Conservation (phyloP, 2,888 invertebrate species). For the Serrognathus titanus region DNA sequence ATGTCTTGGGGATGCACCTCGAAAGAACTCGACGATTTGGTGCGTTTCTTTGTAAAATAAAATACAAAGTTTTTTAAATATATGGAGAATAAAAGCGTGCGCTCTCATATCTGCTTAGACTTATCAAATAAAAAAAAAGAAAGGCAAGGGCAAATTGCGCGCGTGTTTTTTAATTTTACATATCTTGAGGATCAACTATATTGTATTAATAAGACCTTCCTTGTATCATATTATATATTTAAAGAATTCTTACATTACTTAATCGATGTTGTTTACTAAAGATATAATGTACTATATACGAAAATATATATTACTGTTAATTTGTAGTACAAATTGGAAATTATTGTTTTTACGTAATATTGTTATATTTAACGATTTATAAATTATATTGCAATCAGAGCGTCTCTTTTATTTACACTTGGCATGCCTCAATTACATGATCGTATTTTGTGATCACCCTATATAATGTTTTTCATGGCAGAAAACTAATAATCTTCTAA, state of each 20-base stretch:
- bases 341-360: conserved; percentile 45
- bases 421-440: too few relatives aligned
- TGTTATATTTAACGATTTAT: conserved; percentile 47
- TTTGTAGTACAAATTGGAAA: conserved; percentile 44
- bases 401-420: too few relatives aligned
- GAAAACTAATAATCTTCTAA: too few relatives aligned
- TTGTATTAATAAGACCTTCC: conserved; percentile 8
- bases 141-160: conserved; percentile 11
- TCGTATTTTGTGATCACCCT: too few relatives aligned
- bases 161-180: conserved; percentile 22
- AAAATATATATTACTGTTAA: conserved; percentile 37
- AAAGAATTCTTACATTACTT: conserved; percentile 23
- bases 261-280: conserved; percentile 25
- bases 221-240: conserved; percentile 29
- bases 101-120: conserved; percentile 22
- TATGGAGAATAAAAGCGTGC: conserved; percentile 6
- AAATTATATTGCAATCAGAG: conserved; percentile 39
- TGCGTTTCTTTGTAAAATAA: too few relatives aligned
- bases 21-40: too few relatives aligned
- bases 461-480: too few relatives aligned
- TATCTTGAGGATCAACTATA: conserved; percentile 21
- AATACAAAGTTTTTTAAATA: too few relatives aligned
- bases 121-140: conserved; percentile 5
- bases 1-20: too few relatives aligned
- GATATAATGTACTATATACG: conserved; percentile 32